Evolutionary conservation across 2,113 vertebrate species (phyloP).

Genomic region (Lycaon pictus): DNA sequence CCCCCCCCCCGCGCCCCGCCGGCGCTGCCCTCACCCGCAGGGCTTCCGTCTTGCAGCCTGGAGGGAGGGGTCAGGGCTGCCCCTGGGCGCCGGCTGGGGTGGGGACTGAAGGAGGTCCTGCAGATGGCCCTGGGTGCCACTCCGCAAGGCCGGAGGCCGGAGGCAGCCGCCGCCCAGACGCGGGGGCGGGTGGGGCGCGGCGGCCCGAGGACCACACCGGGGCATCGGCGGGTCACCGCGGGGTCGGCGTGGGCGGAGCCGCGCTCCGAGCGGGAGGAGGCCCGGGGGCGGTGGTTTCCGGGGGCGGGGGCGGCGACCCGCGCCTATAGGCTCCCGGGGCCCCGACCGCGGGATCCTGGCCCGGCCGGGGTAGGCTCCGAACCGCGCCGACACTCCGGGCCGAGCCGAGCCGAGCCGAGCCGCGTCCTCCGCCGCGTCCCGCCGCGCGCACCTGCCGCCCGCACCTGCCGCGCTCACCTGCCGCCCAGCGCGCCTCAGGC

Average conservation of each 20-base stretch:
- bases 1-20: accelerated
- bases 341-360: not conserved
- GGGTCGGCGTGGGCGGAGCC: not conserved
- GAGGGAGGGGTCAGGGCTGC: not conserved
- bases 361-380: accelerated
- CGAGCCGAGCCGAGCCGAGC: not conserved
- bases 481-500: not conserved
- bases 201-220: not conserved
- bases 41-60: not conserved
- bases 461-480: not conserved
- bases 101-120: too few relatives aligned
- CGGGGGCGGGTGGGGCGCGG: not conserved
- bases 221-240: accelerated
- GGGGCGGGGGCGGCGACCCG: not conserved
- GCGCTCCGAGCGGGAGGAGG: not conserved
- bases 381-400: accelerated
- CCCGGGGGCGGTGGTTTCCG: not conserved
- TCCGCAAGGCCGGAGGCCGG: accelerated
- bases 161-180: not conserved
- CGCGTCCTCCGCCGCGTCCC: not conserved
- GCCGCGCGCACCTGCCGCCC: not conserved
- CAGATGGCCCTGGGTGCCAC: not conserved
- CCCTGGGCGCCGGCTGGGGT: not conserved
- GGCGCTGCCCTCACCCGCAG: not conserved
- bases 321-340: not conserved